Evolutionary conservation across 2,888 invertebrate species (phyloP).

Genomic region (Amphipoea oculea): DNA sequence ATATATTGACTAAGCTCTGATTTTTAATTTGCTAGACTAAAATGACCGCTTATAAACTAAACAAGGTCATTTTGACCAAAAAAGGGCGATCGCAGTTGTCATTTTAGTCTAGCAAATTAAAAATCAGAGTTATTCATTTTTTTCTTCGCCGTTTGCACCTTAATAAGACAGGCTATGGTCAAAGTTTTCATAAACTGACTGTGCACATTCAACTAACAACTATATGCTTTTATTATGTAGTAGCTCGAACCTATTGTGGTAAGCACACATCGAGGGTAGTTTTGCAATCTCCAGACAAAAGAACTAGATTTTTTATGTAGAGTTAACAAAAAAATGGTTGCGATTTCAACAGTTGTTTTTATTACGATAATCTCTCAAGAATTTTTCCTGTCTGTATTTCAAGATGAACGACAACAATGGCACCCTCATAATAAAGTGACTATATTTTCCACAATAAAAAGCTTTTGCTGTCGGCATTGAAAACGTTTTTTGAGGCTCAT

Average conservation of each 20-base stretch:
- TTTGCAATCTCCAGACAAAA: background rate
- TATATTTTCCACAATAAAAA: constrained; percentile 52
- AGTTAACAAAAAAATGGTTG: background rate
- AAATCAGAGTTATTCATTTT: constrained; percentile 6
- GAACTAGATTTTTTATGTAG: background rate
- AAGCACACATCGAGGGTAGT: constrained; percentile 18
- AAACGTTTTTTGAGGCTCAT: constrained; percentile 17
- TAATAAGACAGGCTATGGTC: background rate
- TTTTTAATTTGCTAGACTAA: background rate
- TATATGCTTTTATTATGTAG: constrained; percentile 4
- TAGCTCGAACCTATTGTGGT: background rate
- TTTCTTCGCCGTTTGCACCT: background rate
- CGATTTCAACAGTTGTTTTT: background rate
- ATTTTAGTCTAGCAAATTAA: background rate
- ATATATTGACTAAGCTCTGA: background rate
- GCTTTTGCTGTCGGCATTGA: constrained; percentile 33
- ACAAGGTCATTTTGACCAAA: background rate
- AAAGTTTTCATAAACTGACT: constrained; percentile 19
- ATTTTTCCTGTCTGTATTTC: background rate
- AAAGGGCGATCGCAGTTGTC: background rate
- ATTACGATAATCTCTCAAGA: background rate
- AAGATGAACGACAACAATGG: constrained; percentile 3
- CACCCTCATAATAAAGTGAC: constrained; percentile 44
- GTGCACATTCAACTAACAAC: constrained; percentile 4
- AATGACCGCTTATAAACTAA: background rate